Base-by-base conservation (phyloP, 2,113 vertebrate species). In the Smithornis capensis region DNA sequence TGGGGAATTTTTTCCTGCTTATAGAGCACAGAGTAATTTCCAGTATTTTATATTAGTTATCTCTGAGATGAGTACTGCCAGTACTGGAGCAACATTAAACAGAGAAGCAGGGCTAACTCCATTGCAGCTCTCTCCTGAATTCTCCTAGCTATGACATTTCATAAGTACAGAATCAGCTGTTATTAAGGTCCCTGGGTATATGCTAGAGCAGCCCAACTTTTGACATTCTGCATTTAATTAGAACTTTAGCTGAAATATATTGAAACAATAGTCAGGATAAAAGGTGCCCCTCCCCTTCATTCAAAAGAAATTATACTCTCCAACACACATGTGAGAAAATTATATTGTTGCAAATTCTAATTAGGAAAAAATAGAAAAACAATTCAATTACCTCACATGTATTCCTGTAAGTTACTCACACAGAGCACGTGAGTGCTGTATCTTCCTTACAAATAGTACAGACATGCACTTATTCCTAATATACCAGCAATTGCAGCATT, bases 1-100 rank as follows among this genome's bases (percentile, higher is more conserved):
- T 2, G 14, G 92, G 85, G 96, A 91, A 17, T 89, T 77, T 89
- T 90, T 77, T 79, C 68, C 56, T 96, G 92, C 92, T 95, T 94
- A 71, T 83, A 50, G n/a, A 94, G 40, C 10, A 83, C 33, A 83
- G 64, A 82, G 44, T 87, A n/a, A 77, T 89, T 88, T 90, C 82
- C 85, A 88, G 40, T 53, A 74, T 86, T 87, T 93, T 67, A 75
- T 71, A 87, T 71, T 29, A 78, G 65, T 69, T 94, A 92, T 96
- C 79, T 90, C 76, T 8, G 25, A 88, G 71, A 94, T 81, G 35
- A 92, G 37, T 8, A 53, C 57, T 93, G 90, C 69, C 89, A 93
- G 83, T 71, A 93, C 80, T 83, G 80, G 47, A 89, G 13, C 53
- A 90, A 78, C 69, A 89, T 81, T 68, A 68, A 89, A 70, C 3